Evolutionary conservation across 2,797 vertebrate species (phyloP).

Genomic region (Loriculus beryllinus): DNA sequence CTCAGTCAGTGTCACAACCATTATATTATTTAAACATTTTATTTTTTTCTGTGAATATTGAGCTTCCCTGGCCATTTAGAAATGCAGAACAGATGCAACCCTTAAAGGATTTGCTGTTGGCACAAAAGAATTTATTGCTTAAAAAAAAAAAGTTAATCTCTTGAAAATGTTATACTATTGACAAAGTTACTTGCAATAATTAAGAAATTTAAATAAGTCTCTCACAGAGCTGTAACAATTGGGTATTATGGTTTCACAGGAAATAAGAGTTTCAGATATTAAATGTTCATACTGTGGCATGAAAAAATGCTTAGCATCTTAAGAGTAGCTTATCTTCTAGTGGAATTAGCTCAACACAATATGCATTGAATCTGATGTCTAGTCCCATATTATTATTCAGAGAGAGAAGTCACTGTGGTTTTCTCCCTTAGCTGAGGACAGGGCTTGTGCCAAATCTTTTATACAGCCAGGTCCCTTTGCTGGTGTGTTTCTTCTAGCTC

Average conservation of each 20-base stretch:
- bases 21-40: slow-evolving; percentile 60
- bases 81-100: slow-evolving; percentile 54
- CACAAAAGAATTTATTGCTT: slow-evolving; percentile 55
- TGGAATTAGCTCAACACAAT: slow-evolving; percentile 58
- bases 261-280: slow-evolving; percentile 71
- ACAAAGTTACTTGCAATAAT: slow-evolving; percentile 65
- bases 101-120: slow-evolving; percentile 52
- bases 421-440: background rate
- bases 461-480: background rate
- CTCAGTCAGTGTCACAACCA: slow-evolving; percentile 7
- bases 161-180: slow-evolving; percentile 68
- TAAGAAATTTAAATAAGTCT: slow-evolving; percentile 69
- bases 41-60: slow-evolving; percentile 53
- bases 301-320: slow-evolving; percentile 54
- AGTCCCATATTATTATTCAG: background rate
- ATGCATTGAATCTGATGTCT: slow-evolving; percentile 29
- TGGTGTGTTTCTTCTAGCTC: background rate
- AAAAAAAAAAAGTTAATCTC: slow-evolving; percentile 60
- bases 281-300: slow-evolving; percentile 49
- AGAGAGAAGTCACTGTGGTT: background rate
- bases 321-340: slow-evolving; percentile 58
- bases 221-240: slow-evolving; percentile 61
- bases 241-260: slow-evolving; percentile 69
- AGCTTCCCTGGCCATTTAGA: slow-evolving; percentile 34
- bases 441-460: background rate